Percentiles rank a stretch among this genome's conserved stretches.
Conservation (phyloP, 2,797 vertebrate species). For the Syncerus caffer region DNA sequence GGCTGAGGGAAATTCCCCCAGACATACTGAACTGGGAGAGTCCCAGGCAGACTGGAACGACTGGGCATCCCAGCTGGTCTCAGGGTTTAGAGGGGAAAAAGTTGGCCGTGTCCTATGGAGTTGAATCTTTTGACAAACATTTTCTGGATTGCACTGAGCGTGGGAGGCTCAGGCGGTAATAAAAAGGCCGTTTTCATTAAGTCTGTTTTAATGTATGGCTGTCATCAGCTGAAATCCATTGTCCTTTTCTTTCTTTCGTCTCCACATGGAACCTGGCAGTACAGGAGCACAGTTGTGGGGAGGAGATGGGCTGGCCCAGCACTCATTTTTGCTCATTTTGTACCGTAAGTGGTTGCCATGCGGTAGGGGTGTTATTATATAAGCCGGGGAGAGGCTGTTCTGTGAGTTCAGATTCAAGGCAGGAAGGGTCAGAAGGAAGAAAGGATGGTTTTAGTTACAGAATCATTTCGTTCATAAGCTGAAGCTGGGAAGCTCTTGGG, state of each 20-base stretch:
- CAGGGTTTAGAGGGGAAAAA: not conserved
- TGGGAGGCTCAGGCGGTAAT: not conserved
- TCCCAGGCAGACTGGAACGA: not conserved
- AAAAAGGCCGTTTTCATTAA: conserved; percentile 64
- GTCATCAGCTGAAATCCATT: not conserved
- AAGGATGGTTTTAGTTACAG: conserved; percentile 33
- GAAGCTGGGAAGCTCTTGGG: not conserved
- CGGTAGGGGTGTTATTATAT: not conserved
- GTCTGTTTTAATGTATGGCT: conserved; percentile 2
- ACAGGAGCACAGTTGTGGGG: not conserved
- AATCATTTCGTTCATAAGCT: not conserved
- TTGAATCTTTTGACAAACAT: conserved; percentile 3
- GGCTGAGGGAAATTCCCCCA: not conserved
- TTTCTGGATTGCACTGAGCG: not conserved
- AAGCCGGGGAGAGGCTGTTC: not conserved
- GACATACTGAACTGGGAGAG: not conserved
- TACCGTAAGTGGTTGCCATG: not conserved
- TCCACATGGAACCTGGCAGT: not conserved
- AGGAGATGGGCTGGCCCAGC: not conserved
- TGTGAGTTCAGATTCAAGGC: not conserved
- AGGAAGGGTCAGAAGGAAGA: not conserved
- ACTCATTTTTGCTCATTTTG: not conserved
- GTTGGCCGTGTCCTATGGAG: not conserved
- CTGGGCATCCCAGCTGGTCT: not conserved
- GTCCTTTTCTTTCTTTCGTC: not conserved